Base-by-base conservation (phyloP, 2,888 invertebrate genomes). In the Scaptomyza cyrtandrae region DNA sequence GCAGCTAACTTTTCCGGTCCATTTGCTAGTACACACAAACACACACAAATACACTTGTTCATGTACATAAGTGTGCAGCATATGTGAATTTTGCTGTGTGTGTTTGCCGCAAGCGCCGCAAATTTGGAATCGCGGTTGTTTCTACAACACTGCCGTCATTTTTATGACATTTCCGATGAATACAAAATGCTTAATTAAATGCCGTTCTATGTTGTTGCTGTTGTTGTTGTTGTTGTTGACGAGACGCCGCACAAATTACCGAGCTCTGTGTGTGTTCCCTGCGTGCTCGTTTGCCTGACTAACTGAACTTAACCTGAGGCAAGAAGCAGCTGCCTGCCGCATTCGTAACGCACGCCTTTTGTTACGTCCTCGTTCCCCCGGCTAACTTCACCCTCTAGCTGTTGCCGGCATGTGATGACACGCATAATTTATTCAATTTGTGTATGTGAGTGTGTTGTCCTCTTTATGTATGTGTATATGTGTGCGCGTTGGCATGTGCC, bases 121-220 rank as follows among this genome's bases (percentile, higher is more conserved):
- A 54, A 59, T 63, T 52, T 56, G 56, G 56, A 57, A 67, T 44
- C 67, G 67, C 71, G 71, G 78, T 74, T 67, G 68, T 55, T 78
- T 52, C 78, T 67, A 78, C 55, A 68, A 41, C 16, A 16, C 16
- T 54, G 72, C 68, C 56, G 69, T 72, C 74, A 78, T 86, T 84
- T 83, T 87, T 84, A 90, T 85, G 89, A 77, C 78, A 79, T 88
- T 89, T 87, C 80, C 89, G 88, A 88, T 90, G 90, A 90, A 90
- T 90, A 90, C 82, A 90, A 90, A 89, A 90, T 90, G 90, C 80
- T 90, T 90, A 90, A 90, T 90, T 90, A 90, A 90, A 90, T 84
- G 86, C 71, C 78, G 65, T 73, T 78, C 75, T 73, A 71, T 65
- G 78, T 49, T 46, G 62, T 58, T 45, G 62, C 57, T 49, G 46